A percentile compares a stretch with the other conserved stretches of the same genome.
Conservation (phyloP, 2,113 vertebrate species). For the Propithecus coquereli region DNA sequence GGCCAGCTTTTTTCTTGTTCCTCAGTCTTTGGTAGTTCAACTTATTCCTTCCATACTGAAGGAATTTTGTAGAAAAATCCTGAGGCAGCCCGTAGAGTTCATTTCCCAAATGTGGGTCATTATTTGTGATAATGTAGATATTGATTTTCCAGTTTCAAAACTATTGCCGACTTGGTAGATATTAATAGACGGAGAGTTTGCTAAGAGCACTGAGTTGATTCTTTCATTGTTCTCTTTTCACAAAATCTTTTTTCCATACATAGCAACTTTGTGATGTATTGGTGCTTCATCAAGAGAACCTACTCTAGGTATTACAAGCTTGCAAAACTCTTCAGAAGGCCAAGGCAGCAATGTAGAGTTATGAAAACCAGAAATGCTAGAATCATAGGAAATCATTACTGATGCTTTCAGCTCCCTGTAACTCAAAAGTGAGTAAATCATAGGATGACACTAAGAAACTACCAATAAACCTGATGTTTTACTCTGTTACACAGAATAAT, state of each 20-base stretch:
- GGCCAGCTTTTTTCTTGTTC: not conserved
- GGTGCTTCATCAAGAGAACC: not conserved
- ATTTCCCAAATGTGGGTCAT: not conserved
- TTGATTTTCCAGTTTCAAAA: constrained; percentile 78
- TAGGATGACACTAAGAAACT: not conserved
- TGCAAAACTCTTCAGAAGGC: not conserved
- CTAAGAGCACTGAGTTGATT: constrained; percentile 59
- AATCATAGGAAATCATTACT: not conserved
- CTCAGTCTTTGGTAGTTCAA: constrained; percentile 80
- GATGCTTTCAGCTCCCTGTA: not conserved
- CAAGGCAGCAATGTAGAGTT: not conserved
- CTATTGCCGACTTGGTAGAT: constrained; percentile 83
- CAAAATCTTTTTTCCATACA: not conserved
- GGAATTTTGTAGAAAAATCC: constrained; percentile 80
- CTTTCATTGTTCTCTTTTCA: not conserved
- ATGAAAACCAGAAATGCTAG: not conserved
- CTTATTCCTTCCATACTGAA: constrained; percentile 77
- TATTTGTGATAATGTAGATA: constrained; percentile 81
- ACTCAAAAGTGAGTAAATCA: not conserved
- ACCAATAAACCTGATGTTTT: not conserved
- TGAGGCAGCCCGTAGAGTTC: constrained; percentile 48
- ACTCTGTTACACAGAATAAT: not conserved
- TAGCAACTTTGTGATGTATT: not conserved
- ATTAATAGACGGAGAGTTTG: constrained; percentile 84
- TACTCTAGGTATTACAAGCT: not conserved